Base-by-base conservation (phyloP, 2,888 invertebrate genomes). In the Ctena decussata region DNA sequence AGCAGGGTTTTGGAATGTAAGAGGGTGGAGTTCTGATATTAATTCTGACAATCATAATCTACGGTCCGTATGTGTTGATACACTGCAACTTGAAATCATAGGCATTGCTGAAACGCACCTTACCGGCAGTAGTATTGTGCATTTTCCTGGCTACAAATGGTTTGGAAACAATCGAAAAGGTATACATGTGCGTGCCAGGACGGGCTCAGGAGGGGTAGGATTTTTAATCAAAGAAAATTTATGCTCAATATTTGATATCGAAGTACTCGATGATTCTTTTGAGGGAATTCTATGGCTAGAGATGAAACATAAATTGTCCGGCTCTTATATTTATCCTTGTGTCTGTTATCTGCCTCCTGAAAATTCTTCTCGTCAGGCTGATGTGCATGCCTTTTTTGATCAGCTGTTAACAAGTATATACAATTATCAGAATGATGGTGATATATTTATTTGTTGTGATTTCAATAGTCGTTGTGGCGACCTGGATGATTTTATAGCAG, bases 101-200 rank as follows among this genome's bases (percentile, higher is more conserved):
- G 85, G 78, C 24, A 69, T 85, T 53, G 82, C 82, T 11, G 76
- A 85, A 78, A 76, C 76, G 2, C 79, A 85, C 57, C 41, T n/a
- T n/a, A 27, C 35, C 6, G 39, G 35, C 27, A 30, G 72, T 1
- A 24, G 70, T 0, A 12, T 0, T 37, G 8, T 82, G 0, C 5
- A 46, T 1, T 1, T 80, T 6, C 21, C 46, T 41, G 74, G 74
- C 15, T 84, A 80, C 49, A 39, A 27, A 24, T 81, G 80, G 84
- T 70, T 75, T 44, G 84, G 80, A 44, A 32, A 75, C 39, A 81
- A 84, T 30, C 49, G 78, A n/a, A 74, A 65, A 69, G 6, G 30
- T 0, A 35, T 84, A 24, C 84, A 81, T 39, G 35, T 32, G 27
- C 57, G 39, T 70, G 77, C 84, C 1, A 80, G 30, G 49, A 41